These are phyloP conservation scores for Actinopyga echinites DNA, from an alignment of 53 echinoderm and acorn worm genomes.

Conservation along the genomic window DNA sequence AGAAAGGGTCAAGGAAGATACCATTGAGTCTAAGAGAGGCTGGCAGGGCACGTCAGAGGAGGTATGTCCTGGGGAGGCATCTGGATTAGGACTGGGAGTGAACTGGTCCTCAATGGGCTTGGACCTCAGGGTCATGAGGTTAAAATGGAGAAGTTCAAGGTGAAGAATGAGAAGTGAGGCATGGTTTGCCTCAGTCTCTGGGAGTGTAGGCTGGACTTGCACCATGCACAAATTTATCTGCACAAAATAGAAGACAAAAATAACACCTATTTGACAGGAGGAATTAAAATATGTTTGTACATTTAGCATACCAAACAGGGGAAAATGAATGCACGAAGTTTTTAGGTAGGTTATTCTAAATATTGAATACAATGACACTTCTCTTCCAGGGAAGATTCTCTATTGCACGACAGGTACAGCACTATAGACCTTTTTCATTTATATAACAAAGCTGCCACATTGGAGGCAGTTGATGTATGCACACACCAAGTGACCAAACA, in stretches of 20 bases:
- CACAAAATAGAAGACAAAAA: background rate
- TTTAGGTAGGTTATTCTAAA: too few species aligned
- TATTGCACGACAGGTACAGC: too few species aligned
- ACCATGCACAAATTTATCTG: slow-evolving; percentile 72
- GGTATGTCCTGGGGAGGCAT: slow-evolving; percentile 24
- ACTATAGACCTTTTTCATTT: too few species aligned
- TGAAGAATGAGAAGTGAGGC: slow-evolving; percentile 25
- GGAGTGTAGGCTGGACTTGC: slow-evolving; percentile 47
- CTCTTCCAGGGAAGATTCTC: too few species aligned
- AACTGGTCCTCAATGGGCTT: slow-evolving; percentile 32
- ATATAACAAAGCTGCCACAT: too few species aligned
- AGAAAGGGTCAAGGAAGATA: slow-evolving; percentile 3
- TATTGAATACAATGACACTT: too few species aligned
- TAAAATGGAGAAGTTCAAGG: background rate
- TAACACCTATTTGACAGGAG: background rate
- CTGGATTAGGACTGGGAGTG: slow-evolving; percentile 31
- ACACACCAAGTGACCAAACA: too few species aligned
- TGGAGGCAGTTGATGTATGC: too few species aligned
- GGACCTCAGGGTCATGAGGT: slow-evolving; percentile 35
- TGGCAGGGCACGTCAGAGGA: background rate
- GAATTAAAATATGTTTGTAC: too few species aligned
- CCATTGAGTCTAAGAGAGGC: slow-evolving; percentile 36
- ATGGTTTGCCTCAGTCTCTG: background rate
- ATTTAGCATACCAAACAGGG: too few species aligned
- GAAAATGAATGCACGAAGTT: too few species aligned